A percentile compares a stretch with the other conserved stretches of the same genome.
Evolutionary conservation across 2,113 vertebrate genomes (phyloP).

Genomic region (Ciconia boyciana): DNA sequence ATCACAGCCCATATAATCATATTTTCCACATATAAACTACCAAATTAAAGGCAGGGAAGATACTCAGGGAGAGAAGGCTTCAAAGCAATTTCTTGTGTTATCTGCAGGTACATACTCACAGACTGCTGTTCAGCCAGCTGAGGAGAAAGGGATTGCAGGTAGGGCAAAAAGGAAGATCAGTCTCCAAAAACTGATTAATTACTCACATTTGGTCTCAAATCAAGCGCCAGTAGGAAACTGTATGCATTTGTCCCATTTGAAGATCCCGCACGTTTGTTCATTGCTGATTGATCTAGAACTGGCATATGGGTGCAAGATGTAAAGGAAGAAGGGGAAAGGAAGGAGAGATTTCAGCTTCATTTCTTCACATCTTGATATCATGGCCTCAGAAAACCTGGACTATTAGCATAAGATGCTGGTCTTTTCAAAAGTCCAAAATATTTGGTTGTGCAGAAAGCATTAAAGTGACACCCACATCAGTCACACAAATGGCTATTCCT

Average conservation of each 20-base stretch:
- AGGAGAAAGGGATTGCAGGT: background rate
- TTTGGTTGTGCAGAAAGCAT: background rate
- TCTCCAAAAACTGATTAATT: background rate
- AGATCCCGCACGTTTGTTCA: background rate
- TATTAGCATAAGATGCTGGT: background rate
- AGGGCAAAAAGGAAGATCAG: background rate
- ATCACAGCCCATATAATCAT: background rate
- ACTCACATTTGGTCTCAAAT: background rate
- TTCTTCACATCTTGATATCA: background rate
- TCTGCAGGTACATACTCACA: background rate
- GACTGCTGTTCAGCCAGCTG: background rate
- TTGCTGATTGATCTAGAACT: background rate
- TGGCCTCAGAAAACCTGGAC: background rate
- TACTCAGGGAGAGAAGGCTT: background rate
- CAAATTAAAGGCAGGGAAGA: slow-evolving; percentile 21
- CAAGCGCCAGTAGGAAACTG: background rate
- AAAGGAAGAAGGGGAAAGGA: background rate
- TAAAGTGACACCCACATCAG: background rate
- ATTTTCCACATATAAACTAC: background rate
- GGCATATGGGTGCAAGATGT: background rate
- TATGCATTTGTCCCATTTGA: background rate
- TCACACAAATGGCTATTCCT: background rate
- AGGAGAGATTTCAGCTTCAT: background rate
- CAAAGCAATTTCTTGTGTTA: background rate
- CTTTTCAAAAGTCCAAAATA: background rate